Base-by-base conservation (phyloP, 2,797 vertebrate genomes). In the Artibeus jamaicensis region DNA sequence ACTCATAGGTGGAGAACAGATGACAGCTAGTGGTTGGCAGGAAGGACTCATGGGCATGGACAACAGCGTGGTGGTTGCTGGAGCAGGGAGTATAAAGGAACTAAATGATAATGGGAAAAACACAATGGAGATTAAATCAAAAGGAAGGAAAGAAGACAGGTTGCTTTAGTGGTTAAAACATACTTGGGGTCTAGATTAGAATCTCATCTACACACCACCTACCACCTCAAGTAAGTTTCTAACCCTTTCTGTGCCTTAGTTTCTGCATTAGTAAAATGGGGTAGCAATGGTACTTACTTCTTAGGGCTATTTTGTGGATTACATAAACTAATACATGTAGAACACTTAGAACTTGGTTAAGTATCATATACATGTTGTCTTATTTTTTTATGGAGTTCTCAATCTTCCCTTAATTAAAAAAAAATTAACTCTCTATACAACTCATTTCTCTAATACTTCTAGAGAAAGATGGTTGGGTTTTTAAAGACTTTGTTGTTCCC, bases 351-450 rank as follows among this genome's bases (percentile, higher is more conserved):
- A 87, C 2, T 89, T 79, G 6, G 5, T 68, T 68, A 96, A 77
- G 7, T 24, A 91, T 70, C 16, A 50, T 39, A 57, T 62, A 77
- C 22, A 85, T 44, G 21, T 57, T 48, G 18, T 37, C 85, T 95
- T 48, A 81, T 46, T 87, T 85, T 81, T 70, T 53, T 74, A 83
- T 37, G 1, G n/a, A 59, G 16, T 71, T 88, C 10, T 91, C 48
- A 91, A 70, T 42, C 48, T 67, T 68, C 11, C n/a, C 34, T 88
- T 74, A 67, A 81, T 95, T 91, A 79, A 71, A 81, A 95, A 71
- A 57, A 9, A 4, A 37, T 26, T 78, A 26, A 37, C 11, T 93
- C 89, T 26, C 8, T 34, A 32, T 37, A 48, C 1, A 91, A 86
- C 2, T 77, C 8, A 50, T 50, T 89, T 95, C 32, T 21, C 24